phyloP scores from a whole-genome alignment of 2,797 vertebrate genomes.

The Toxotes lorentzi region DNA sequence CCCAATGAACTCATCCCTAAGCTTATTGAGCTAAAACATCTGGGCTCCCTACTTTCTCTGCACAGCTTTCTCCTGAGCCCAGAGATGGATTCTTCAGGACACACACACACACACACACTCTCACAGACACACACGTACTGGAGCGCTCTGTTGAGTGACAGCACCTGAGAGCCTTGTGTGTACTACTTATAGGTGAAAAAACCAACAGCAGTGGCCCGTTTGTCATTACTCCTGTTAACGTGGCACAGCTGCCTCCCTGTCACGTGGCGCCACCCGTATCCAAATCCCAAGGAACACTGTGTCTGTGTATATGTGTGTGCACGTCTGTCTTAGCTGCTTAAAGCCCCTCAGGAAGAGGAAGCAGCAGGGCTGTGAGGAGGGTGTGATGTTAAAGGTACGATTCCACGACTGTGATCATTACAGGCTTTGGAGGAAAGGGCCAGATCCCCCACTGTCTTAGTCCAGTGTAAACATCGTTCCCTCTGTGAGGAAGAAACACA shows the following conservation, averaged over 20 bases:
- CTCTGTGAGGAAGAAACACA: slow-evolving; percentile 41
- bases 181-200: slow-evolving; percentile 46
- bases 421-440: slow-evolving; percentile 42
- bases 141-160: slow-evolving; percentile 58
- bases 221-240: slow-evolving; percentile 71
- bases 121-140: slow-evolving; percentile 19
- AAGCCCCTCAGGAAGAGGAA: slow-evolving; percentile 39
- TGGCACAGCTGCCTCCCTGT: slow-evolving; percentile 72
- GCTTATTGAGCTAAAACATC: slow-evolving; percentile 77
- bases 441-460: slow-evolving; percentile 41
- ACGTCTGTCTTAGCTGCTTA: slow-evolving; percentile 10
- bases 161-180: slow-evolving; percentile 58
- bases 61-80: slow-evolving; percentile 56
- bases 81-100: slow-evolving; percentile 52
- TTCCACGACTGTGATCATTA: slow-evolving; percentile 40
- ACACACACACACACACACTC: not conserved
- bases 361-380: slow-evolving; percentile 23
- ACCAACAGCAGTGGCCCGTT: slow-evolving; percentile 64
- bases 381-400: slow-evolving; percentile 43
- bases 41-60: slow-evolving; percentile 61
- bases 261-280: slow-evolving; percentile 47
- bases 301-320: slow-evolving; percentile 5
- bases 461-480: slow-evolving; percentile 56
- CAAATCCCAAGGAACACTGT: slow-evolving; percentile 59
- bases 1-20: slow-evolving; percentile 73